Base-by-base conservation (phyloP, 2,888 invertebrate genomes). In the Neelides folsomi region DNA sequence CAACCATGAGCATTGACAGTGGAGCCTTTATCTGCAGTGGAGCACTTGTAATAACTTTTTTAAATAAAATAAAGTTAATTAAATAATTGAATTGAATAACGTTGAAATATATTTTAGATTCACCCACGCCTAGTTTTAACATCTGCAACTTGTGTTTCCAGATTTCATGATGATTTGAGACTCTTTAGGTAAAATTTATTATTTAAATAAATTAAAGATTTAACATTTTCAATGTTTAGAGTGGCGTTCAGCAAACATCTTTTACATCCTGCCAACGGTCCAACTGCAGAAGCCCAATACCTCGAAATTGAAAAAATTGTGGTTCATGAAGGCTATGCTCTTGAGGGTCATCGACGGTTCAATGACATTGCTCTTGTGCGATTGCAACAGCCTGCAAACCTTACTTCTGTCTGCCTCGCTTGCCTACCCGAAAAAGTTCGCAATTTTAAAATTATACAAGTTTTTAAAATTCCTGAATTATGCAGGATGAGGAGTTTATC, bases 21-120 rank as follows among this genome's bases (percentile, higher is more conserved):
- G 63, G 63, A 27, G 55, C 59, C 9, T 63, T 61, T 40, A 54
- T 63, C 39, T 63, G 63, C 49, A 55, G 59, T 4, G 63, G 56
- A 20, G 54, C 54, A 12, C 20, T 54, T 38, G 15, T n/a, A n/a
- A 38, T n/a, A n/a, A n/a, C n/a, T n/a, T n/a, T n/a, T n/a, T n/a
- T n/a, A n/a, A n/a, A n/a, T n/a, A n/a, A n/a, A n/a, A n/a, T n/a
- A n/a, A n/a, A n/a, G n/a, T n/a, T 36, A 36, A 36, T 36, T 10
- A 36, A 36, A 10, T 36, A 36, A 36, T 36, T 10, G 12, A 36
- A 9, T 10, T 12, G 12, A 36, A 36, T 36, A 36, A 36, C 12
- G 37, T 10, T 10, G 9, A 36, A 10, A 39, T 8, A 39, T 5
- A 15, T 39, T 15, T 42, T 43, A 27, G 39, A 53, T 56, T 16